These are phyloP conservation scores for Porphyrio hochstetteri DNA, from an alignment of 2,113 vertebrate species.

Conservation along the genomic window DNA sequence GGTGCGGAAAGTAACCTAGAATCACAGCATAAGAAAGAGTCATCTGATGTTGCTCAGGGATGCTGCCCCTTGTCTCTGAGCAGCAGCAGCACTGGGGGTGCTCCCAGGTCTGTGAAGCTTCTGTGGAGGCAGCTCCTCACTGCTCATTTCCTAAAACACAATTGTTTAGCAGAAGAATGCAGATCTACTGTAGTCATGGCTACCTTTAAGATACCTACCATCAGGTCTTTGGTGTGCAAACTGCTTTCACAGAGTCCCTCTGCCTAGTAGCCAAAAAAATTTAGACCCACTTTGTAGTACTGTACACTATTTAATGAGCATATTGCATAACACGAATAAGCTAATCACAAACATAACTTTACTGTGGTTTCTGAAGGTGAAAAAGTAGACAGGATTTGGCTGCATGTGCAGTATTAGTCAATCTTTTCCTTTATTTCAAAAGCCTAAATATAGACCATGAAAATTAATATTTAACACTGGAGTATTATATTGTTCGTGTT, in stretches of 20 bases:
- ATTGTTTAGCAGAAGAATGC: background rate
- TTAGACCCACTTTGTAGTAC: background rate
- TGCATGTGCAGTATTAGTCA: background rate
- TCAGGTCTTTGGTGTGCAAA: background rate
- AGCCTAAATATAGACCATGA: background rate
- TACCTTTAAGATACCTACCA: background rate
- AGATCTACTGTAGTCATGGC: background rate
- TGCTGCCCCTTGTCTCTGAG: background rate
- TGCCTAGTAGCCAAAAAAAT: background rate
- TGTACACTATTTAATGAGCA: background rate
- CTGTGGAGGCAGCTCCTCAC: background rate
- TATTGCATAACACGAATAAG: background rate
- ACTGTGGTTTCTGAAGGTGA: background rate
- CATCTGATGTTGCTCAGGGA: background rate
- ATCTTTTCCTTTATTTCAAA: background rate
- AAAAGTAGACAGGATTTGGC: background rate
- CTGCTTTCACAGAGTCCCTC: background rate
- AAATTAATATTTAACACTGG: background rate
- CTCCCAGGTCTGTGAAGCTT: background rate
- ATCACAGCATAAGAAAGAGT: background rate
- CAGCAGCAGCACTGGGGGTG: background rate
- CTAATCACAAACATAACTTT: background rate
- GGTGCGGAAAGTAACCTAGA: slow-evolving; percentile 90
- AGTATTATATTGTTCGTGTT: background rate
- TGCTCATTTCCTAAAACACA: background rate